Evolutionary conservation across 2,888 invertebrate genomes (phyloP).

Genomic region (Lathronympha strigana): DNA sequence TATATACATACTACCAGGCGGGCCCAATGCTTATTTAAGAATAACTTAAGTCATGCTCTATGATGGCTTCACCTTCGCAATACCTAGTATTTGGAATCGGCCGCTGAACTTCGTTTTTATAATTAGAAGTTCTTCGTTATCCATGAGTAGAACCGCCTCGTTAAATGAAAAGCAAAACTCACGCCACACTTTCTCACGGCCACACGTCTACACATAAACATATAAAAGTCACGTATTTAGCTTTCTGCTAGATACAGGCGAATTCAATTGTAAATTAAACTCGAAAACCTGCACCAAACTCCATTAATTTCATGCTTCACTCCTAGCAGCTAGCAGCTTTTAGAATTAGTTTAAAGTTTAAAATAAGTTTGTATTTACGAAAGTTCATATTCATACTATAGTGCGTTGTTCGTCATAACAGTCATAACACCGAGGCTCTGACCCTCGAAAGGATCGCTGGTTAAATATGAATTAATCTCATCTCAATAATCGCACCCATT

Average conservation of each 20-base stretch:
- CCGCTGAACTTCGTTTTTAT: too few species aligned
- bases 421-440: constrained; percentile 10
- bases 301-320: constrained; percentile 1
- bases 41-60: too few species aligned
- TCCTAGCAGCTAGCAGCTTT: background rate
- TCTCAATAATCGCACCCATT: constrained; percentile 71
- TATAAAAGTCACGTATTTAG: background rate
- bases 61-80: too few species aligned
- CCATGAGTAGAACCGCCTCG: too few species aligned
- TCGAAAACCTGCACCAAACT: background rate
- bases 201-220: background rate
- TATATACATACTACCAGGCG: too few species aligned
- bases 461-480: constrained; percentile 68
- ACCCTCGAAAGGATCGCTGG: constrained; percentile 48
- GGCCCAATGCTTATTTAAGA: too few species aligned
- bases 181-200: too few species aligned
- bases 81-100: too few species aligned
- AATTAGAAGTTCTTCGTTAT: too few species aligned
- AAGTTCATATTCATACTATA: constrained; percentile 4
- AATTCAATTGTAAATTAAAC: background rate
- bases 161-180: too few species aligned
- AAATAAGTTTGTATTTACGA: constrained; percentile 5
- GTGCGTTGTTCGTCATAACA: constrained; percentile 18
- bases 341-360: constrained; percentile 3
- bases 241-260: background rate